These are phyloP conservation scores for Pemphredon lugubris DNA, from an alignment of 2,888 invertebrate species.

Conservation along the genomic window DNA sequence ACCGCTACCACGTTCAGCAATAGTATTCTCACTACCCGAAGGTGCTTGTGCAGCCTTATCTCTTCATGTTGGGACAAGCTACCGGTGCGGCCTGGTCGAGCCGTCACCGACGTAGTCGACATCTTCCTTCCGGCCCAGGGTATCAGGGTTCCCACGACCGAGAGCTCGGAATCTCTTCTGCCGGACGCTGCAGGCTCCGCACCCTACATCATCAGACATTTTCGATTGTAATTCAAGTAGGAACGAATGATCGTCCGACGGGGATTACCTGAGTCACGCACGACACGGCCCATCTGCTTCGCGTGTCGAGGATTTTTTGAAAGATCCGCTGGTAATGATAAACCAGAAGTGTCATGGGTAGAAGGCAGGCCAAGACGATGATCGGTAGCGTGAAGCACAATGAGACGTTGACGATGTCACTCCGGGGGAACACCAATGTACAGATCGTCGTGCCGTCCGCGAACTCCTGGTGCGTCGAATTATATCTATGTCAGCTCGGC, in stretches of 20 bases:
- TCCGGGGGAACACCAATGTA: conserved; percentile 83
- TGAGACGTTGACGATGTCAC: conserved; percentile 81
- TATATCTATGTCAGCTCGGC: too few species aligned
- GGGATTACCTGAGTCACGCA: conserved; percentile 79
- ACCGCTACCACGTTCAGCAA: conserved; percentile 83
- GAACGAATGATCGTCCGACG: neutral
- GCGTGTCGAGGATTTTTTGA: conserved; percentile 82
- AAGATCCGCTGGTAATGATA: conserved; percentile 84
- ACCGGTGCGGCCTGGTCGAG: conserved; percentile 78
- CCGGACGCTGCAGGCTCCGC: conserved; percentile 21
- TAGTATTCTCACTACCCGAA: conserved; percentile 82
- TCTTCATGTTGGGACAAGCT: conserved; percentile 82
- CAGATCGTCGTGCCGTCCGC: conserved; percentile 78
- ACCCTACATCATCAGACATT: conserved; percentile 11
- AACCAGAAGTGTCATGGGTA: conserved; percentile 83
- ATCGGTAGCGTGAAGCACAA: conserved; percentile 82
- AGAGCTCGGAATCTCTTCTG: conserved; percentile 82
- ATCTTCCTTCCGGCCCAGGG: conserved; percentile 81
- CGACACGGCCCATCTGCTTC: conserved; percentile 82
- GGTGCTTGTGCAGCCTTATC: conserved; percentile 82
- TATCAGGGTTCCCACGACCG: conserved; percentile 82
- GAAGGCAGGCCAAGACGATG: conserved; percentile 81
- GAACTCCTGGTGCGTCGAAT: conserved; percentile 57
- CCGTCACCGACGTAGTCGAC: conserved; percentile 77
- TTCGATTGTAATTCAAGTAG: neutral